These are phyloP conservation scores for Tetragnatha versicolor DNA, from an alignment of 1,140 invertebrate genomes.

Conservation along the genomic window DNA sequence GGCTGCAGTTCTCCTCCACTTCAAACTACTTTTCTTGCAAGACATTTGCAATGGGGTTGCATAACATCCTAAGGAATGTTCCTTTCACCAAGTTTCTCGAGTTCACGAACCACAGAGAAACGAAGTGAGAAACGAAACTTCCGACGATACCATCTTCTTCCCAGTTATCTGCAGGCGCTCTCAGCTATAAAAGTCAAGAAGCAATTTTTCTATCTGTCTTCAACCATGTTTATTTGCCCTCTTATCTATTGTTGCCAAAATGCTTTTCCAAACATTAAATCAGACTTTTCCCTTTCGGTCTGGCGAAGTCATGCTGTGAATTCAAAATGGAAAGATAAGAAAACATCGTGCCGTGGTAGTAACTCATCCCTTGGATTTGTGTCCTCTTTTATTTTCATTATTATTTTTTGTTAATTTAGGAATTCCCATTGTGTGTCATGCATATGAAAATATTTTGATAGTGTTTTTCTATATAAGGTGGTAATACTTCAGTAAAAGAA, in stretches of 20 bases:
- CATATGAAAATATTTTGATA: too few species aligned
- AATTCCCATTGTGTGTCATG: too few species aligned
- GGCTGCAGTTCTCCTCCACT: too few species aligned
- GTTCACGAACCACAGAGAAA: too few species aligned
- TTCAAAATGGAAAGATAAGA: constrained; percentile 28
- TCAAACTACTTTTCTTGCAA: too few species aligned
- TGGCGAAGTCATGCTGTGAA: constrained; percentile 15
- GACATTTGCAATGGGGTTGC: too few species aligned
- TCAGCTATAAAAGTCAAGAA: constrained; percentile 27
- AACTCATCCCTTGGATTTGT: background rate
- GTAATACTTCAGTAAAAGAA: too few species aligned
- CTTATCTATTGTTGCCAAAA: constrained; percentile 30
- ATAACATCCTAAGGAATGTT: too few species aligned
- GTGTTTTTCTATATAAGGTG: too few species aligned
- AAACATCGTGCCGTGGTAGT: background rate
- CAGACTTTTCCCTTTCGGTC: background rate
- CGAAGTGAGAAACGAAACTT: background rate
- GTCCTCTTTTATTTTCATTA: too few species aligned
- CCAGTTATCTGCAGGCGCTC: constrained; percentile 9
- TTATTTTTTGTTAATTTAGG: too few species aligned
- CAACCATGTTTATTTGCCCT: constrained; percentile 37
- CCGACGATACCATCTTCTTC: background rate
- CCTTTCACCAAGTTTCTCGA: too few species aligned
- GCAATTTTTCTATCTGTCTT: constrained; percentile 42
- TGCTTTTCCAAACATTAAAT: constrained; percentile 32